A percentile compares a stretch with the other conserved stretches of the same genome.
Evolutionary conservation across 2,888 invertebrate genomes (phyloP).

Genomic region (Bugulina stolonifera): DNA sequence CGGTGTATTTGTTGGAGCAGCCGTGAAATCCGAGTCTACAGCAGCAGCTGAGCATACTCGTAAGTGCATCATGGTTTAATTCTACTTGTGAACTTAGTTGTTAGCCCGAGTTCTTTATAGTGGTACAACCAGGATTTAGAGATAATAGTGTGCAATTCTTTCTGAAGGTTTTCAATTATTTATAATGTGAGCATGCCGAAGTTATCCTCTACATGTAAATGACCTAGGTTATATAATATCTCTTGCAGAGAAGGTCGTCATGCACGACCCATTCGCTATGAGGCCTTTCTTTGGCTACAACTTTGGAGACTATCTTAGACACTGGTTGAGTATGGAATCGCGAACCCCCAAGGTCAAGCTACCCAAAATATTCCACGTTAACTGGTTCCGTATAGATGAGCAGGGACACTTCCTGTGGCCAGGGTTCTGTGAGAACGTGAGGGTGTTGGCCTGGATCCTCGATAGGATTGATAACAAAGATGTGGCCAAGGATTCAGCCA

Average conservation of each 20-base stretch:
- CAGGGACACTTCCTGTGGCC: slow-evolving; percentile 94
- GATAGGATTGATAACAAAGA: slow-evolving; percentile 66
- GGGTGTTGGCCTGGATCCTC: slow-evolving; percentile 93
- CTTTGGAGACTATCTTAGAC: slow-evolving; percentile 87
- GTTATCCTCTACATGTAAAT: too few relatives aligned
- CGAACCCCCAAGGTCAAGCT: slow-evolving; percentile 60
- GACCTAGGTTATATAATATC: too few relatives aligned
- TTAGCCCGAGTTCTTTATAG: too few relatives aligned
- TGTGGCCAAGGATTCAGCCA: slow-evolving; percentile 62
- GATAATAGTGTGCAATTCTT: too few relatives aligned
- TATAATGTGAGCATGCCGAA: too few relatives aligned
- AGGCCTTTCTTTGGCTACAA: slow-evolving; percentile 99
- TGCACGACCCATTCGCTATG: slow-evolving; percentile 99
- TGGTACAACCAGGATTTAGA: too few relatives aligned
- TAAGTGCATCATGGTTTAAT: too few relatives aligned
- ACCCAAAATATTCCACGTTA: slow-evolving; percentile 96
- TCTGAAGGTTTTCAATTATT: too few relatives aligned
- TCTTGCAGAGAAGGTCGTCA: slow-evolving; percentile 64
- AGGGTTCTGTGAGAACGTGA: slow-evolving; percentile 85
- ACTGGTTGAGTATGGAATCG: slow-evolving; percentile 91
- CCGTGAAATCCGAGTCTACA: slow-evolving; percentile 90
- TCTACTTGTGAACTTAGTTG: too few relatives aligned
- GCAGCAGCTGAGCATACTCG: slow-evolving; percentile 97
- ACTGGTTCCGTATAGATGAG: slow-evolving; percentile 92
- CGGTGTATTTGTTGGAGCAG: slow-evolving; percentile 89